A percentile compares a stretch with the other conserved stretches of the same genome.
These are phyloP conservation scores for Solenopsis invicta DNA, from an alignment of 1,140 invertebrate species.

Conservation along the genomic window DNA sequence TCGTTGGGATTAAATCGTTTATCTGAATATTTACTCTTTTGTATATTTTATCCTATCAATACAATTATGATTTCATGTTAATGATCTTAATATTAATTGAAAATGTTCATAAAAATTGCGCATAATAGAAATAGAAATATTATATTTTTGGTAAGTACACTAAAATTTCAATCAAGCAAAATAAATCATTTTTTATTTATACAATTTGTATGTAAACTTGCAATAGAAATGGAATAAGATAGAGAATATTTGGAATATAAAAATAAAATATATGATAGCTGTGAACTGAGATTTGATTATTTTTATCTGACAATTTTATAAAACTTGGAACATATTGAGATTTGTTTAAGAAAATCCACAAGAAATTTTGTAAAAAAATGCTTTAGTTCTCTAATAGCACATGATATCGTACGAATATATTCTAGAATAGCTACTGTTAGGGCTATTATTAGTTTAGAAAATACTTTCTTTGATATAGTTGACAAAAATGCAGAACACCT, in stretches of 20 bases:
- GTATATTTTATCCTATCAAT: background rate
- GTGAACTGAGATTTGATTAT: background rate
- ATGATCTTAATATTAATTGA: constrained; percentile 1
- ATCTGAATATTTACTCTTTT: background rate
- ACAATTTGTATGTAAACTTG: background rate
- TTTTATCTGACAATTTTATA: background rate
- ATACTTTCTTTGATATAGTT: background rate
- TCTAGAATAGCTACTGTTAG: too few species aligned
- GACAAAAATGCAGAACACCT: background rate
- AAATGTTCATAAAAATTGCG: background rate
- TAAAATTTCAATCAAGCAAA: background rate
- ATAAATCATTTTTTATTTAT: background rate
- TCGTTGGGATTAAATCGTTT: background rate
- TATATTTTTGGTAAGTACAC: background rate
- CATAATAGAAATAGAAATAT: background rate
- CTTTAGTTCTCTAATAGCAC: too few species aligned
- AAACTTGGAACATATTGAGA: background rate
- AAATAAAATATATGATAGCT: constrained; percentile 2
- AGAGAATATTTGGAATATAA: background rate
- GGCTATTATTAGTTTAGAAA: background rate
- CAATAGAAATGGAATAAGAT: constrained; percentile 10
- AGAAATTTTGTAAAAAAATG: background rate
- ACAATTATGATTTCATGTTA: background rate
- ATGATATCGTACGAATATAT: background rate
- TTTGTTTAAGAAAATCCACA: background rate